A percentile compares a stretch with the other conserved stretches of the same genome.
phyloP scores from a whole-genome alignment of 53 echinoderm and acorn worm genomes.

The Echinometra lucunter region DNA sequence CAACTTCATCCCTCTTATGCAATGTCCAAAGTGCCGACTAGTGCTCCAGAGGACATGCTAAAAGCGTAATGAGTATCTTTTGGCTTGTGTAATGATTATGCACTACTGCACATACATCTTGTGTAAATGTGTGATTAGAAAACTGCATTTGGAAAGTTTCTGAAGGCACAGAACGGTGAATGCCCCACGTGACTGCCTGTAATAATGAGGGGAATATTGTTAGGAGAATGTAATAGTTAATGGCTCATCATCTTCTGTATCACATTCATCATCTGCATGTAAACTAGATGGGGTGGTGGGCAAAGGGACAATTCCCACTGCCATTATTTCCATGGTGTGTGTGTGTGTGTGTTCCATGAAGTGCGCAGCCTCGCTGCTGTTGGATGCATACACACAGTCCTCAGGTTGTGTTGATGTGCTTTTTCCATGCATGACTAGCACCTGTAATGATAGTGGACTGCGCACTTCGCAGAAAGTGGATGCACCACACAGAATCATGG shows the following conservation, averaged over 20 bases:
- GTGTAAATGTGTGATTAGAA: neutral
- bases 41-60: neutral
- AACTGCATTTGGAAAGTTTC: conserved; percentile 25
- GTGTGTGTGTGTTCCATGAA: neutral
- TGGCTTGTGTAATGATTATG: neutral
- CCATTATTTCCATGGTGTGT: conserved; percentile 1
- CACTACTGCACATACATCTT: neutral
- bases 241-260: conserved; percentile 5
- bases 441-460: neutral
- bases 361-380: neutral
- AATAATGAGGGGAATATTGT: neutral
- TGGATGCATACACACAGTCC: conserved; percentile 24
- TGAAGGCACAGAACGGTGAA: neutral
- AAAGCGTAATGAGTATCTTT: neutral
- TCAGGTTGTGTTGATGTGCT: conserved; percentile 23
- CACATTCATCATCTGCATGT: conserved; percentile 40
- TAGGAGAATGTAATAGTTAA: conserved; percentile 38
- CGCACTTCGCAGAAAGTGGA: neutral
- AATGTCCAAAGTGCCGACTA: neutral
- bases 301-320: neutral
- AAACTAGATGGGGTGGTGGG: neutral
- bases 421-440: conserved; percentile 21
- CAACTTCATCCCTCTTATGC: too few species aligned
- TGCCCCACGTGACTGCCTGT: neutral
- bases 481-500: neutral